Evolutionary conservation across 2,113 vertebrate species (phyloP).

Genomic region (Tautogolabrus adspersus): DNA sequence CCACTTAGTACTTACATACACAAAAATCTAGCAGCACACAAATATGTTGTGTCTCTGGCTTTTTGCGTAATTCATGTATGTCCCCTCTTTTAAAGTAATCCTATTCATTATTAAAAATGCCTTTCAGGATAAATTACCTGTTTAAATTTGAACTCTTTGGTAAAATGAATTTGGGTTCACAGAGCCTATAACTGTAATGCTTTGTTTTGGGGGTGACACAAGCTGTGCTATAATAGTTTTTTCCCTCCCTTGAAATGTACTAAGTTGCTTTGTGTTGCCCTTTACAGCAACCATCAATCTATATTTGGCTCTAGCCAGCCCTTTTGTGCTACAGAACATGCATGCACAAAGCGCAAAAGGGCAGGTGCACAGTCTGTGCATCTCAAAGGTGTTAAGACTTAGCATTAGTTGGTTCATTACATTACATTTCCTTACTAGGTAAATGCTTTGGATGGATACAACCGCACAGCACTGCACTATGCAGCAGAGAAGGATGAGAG

Average conservation of each 20-base stretch:
- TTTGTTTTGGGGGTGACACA: background rate
- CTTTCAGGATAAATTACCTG: no score
- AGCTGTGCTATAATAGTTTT: background rate
- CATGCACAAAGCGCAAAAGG: background rate
- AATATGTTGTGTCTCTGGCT: no score
- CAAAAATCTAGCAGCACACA: no score
- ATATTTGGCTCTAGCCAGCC: background rate
- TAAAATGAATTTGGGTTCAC: background rate
- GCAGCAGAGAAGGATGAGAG: conserved; percentile 95
- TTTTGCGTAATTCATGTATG: no score
- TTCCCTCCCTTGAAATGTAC: background rate
- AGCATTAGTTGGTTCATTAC: background rate
- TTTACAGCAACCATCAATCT: background rate
- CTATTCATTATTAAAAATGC: no score
- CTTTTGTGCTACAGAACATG: background rate
- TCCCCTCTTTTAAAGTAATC: no score
- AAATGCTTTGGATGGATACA: conserved; percentile 96
- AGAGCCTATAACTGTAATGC: background rate
- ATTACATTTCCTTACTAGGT: conserved; percentile 82
- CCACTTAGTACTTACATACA: no score
- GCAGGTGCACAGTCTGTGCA: background rate
- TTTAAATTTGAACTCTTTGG: background rate
- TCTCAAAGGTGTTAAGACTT: background rate
- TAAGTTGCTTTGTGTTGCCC: no score
- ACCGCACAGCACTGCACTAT: conserved; percentile 95